Base-by-base conservation (phyloP, 2,797 vertebrate genomes). In the Platalea minor region DNA sequence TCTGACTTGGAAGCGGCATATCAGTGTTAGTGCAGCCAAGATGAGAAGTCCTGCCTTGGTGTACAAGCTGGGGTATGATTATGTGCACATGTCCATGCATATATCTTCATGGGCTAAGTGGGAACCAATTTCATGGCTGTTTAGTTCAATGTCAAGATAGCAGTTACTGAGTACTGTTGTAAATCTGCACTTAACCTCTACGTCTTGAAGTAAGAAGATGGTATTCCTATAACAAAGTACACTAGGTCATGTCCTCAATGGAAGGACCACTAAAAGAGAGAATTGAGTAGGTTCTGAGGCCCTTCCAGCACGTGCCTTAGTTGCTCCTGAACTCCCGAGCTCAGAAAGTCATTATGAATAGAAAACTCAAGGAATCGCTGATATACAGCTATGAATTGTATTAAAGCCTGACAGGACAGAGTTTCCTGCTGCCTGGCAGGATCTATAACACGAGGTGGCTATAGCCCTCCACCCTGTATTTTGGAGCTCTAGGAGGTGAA, bases 401-500 rank as follows among this genome's bases (percentile, higher is more conserved):
- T 60, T 39, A 35, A 89, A 85, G 14, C 10, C 56, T 76, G 61
- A 33, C 39, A 85, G 35, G 25, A 81, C 33, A 73, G 61, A 60
- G 20, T 67, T 95, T 85, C n/a, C 33, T 94, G 20, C 51, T 88
- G 17, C 67, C 37, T 93, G 81, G n/a, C 29, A 89, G 73, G 50
- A 43, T 31, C 35, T 61, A 7, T 61, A 79, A 17, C 18, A 54
- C 54, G 31, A 76, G n/a, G 39, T 88, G 33, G 10, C 67, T 90
- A 35, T 25, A 94, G 28, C 23, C 45, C 23, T 78, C 11, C 17
- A 15, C 24, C 15, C 15, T 17, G 19, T 54, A 84, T 85, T 89
- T 88, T 85, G 51, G 53, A 96, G 33, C 39, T 92, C 45, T 84
- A 82, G 73, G 41, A 93, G 69, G 60, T 94, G 89, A 94, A 91